These are phyloP conservation scores for Sebastes reedi DNA, from an alignment of 2,797 vertebrate genomes.

Conservation along the genomic window DNA sequence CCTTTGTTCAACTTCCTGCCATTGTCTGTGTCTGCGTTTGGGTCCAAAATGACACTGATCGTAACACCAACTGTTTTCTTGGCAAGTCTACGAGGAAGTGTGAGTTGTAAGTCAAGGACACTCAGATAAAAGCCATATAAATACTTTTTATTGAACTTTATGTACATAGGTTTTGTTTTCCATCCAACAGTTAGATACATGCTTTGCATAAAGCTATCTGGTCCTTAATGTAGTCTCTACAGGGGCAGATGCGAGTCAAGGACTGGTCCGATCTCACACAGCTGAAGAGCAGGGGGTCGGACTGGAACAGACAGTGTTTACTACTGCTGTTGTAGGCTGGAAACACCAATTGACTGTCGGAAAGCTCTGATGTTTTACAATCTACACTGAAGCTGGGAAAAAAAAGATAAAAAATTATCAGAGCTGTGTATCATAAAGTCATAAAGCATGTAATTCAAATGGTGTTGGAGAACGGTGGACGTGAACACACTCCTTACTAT, in stretches of 20 bases:
- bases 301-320: slow-evolving; percentile 86
- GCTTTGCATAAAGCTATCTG: slow-evolving; percentile 57
- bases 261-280: slow-evolving; percentile 24
- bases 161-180: neutral
- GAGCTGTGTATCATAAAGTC: slow-evolving; percentile 49
- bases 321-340: slow-evolving; percentile 80
- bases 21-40: too few relatives aligned
- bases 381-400: slow-evolving; percentile 75
- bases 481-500: neutral
- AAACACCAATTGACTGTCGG: slow-evolving; percentile 79
- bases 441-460: neutral
- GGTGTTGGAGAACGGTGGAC: neutral
- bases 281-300: slow-evolving; percentile 80
- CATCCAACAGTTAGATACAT: slow-evolving; percentile 9
- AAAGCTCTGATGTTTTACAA: slow-evolving; percentile 78
- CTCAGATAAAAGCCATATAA: neutral
- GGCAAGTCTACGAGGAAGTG: neutral
- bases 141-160: neutral
- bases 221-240: slow-evolving; percentile 89
- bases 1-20: too few relatives aligned
- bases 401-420: neutral
- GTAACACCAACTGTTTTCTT: too few relatives aligned
- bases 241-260: slow-evolving; percentile 85
- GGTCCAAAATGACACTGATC: too few relatives aligned
- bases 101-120: neutral